Conservation (phyloP, 2,797 vertebrate genomes). For the Microchirus variegatus region DNA sequence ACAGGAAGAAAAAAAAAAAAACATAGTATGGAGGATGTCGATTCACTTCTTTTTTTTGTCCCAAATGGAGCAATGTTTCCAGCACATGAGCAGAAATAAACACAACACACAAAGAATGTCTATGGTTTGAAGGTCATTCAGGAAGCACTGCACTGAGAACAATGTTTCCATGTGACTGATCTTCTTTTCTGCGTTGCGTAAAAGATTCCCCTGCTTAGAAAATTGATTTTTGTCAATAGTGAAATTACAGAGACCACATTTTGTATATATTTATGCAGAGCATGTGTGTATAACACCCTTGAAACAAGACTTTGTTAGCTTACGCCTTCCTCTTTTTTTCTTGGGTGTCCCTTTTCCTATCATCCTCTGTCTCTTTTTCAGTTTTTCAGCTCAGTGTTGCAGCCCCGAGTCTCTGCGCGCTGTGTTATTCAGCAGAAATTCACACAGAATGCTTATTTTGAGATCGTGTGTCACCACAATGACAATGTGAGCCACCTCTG, state of each 20-base stretch:
- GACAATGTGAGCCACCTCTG: not conserved
- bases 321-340: conserved; percentile 22
- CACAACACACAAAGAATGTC: not conserved
- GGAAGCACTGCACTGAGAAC: conserved; percentile 25
- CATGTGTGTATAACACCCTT: conserved; percentile 13
- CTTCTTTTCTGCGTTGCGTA: conserved; percentile 37
- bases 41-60: conserved; percentile 19
- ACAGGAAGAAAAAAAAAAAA: no score
- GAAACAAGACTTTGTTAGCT: conserved; percentile 37
- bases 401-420: not conserved
- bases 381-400: no score
- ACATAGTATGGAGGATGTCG: not conserved
- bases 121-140: conserved; percentile 10
- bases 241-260: not conserved
- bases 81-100: conserved; percentile 23
- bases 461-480: conserved; percentile 1
- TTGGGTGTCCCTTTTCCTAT: not conserved
- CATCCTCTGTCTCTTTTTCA: not conserved
- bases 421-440: conserved; percentile 1
- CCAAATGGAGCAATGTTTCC: conserved; percentile 13
- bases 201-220: conserved; percentile 57
- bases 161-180: conserved; percentile 28
- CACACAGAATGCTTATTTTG: not conserved
- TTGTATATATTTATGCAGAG: not conserved
- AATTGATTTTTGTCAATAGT: conserved; percentile 19